Evolutionary conservation across 2,888 invertebrate species (phyloP).

Genomic region (Thecophora atra): DNA sequence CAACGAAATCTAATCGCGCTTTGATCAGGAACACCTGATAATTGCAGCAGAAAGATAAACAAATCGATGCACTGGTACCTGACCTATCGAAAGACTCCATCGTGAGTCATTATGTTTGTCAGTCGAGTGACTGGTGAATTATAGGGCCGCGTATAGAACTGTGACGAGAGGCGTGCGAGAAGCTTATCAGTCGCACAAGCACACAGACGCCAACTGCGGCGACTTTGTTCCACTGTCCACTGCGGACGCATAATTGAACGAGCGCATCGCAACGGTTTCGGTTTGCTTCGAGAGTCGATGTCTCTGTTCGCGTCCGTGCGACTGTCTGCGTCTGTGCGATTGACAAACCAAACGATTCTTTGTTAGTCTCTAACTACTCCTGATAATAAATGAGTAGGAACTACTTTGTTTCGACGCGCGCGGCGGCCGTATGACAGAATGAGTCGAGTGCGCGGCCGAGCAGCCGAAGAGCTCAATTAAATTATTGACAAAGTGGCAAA

Average conservation of each 20-base stretch:
- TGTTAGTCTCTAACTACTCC: slow-evolving; percentile 15
- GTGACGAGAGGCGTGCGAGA: background rate
- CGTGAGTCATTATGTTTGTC: background rate
- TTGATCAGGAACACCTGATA: background rate
- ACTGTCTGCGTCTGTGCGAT: background rate
- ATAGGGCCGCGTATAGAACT: too few species aligned
- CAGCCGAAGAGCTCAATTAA: background rate
- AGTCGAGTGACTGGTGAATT: background rate
- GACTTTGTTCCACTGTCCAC: background rate
- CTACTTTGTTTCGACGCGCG: background rate
- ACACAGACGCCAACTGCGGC: background rate
- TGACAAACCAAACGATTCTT: slow-evolving; percentile 29
- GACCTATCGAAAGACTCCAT: background rate
- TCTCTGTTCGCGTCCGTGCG: background rate
- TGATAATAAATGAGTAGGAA: slow-evolving; percentile 15
- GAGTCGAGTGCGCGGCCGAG: background rate
- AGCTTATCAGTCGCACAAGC: background rate
- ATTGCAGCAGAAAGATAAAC: background rate
- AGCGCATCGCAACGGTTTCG: background rate
- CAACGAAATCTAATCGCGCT: too few species aligned
- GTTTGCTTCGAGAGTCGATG: background rate
- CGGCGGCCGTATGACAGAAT: background rate
- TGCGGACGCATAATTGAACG: background rate
- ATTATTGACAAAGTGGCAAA: background rate
- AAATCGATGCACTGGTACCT: background rate